These are phyloP conservation scores for Leptogaster cylindrica DNA, from an alignment of 2,888 invertebrate species.

Conservation along the genomic window DNA sequence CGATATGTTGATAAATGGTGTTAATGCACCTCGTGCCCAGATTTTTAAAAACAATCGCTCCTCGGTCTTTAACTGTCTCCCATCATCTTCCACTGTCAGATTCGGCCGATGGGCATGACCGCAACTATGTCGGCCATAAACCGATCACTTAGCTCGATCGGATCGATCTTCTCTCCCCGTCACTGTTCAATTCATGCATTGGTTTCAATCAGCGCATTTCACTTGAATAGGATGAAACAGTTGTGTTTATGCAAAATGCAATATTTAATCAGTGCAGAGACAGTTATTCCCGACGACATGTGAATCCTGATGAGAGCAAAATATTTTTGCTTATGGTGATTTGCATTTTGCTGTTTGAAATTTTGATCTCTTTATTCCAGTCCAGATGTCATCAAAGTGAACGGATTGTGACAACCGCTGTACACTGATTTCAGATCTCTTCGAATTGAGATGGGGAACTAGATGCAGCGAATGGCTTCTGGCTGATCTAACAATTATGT, in stretches of 20 bases:
- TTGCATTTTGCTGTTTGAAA: too few relatives aligned
- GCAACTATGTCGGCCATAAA: neutral
- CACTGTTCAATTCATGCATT: neutral
- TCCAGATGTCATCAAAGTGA: too few relatives aligned
- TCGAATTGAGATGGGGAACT: too few relatives aligned
- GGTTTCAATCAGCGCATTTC: conserved; percentile 2
- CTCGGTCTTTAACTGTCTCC: neutral
- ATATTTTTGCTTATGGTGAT: too few relatives aligned
- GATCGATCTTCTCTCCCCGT: conserved; percentile 8
- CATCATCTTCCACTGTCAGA: neutral
- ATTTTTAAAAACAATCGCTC: conserved; percentile 37
- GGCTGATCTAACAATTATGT: too few relatives aligned
- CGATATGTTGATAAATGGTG: conserved; percentile 45
- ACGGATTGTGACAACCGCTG: too few relatives aligned
- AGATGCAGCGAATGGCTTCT: too few relatives aligned
- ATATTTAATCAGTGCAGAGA: conserved; percentile 43
- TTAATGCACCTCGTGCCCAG: conserved; percentile 45
- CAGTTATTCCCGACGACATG: conserved; percentile 42
- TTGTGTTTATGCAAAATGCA: conserved; percentile 44
- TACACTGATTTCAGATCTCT: too few relatives aligned
- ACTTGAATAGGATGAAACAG: neutral
- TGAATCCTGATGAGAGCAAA: conserved; percentile 44
- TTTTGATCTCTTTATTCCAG: too few relatives aligned
- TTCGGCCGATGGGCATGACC: neutral
- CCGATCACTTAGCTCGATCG: conserved; percentile 23